phyloP scores from a whole-genome alignment of 2,113 vertebrate genomes.

The Odontophorus gujanensis region DNA sequence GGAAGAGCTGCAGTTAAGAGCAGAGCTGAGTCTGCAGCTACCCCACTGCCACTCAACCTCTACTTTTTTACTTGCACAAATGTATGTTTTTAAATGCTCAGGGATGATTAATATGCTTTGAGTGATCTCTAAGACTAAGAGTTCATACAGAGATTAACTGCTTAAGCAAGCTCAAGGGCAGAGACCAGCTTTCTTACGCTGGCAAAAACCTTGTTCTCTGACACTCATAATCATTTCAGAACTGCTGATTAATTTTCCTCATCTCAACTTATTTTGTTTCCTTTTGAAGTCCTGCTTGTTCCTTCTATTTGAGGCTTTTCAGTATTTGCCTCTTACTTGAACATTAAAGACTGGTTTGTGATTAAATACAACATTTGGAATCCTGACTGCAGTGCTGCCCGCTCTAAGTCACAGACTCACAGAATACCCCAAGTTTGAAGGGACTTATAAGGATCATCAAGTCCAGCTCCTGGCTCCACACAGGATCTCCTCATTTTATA shows the following conservation, averaged over 20 bases:
- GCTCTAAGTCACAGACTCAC: not conserved
- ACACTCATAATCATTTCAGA: not conserved
- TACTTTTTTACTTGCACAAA: not conserved
- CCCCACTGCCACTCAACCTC: not conserved
- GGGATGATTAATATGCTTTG: not conserved
- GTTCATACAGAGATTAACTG: conserved; percentile 10
- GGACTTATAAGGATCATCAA: too few species aligned
- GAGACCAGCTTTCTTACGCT: not conserved
- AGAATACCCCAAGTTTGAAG: too few species aligned
- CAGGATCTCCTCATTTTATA: too few species aligned
- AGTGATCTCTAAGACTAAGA: not conserved
- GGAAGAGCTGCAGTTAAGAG: not conserved
- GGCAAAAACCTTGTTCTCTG: not conserved
- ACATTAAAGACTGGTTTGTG: not conserved
- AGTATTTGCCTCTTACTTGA: conserved; percentile 6
- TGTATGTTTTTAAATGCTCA: not conserved
- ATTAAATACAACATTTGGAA: conserved; percentile 39
- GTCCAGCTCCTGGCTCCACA: too few species aligned
- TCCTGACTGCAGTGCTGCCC: not conserved
- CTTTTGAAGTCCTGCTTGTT: not conserved
- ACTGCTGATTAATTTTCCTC: conserved; percentile 25
- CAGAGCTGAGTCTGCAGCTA: not conserved
- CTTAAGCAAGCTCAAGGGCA: conserved; percentile 8
- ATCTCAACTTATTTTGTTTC: not conserved
- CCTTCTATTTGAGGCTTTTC: conserved; percentile 29